Base-by-base conservation (phyloP, 1,140 invertebrate species). In the Stenopsyche tienmushanensis region DNA sequence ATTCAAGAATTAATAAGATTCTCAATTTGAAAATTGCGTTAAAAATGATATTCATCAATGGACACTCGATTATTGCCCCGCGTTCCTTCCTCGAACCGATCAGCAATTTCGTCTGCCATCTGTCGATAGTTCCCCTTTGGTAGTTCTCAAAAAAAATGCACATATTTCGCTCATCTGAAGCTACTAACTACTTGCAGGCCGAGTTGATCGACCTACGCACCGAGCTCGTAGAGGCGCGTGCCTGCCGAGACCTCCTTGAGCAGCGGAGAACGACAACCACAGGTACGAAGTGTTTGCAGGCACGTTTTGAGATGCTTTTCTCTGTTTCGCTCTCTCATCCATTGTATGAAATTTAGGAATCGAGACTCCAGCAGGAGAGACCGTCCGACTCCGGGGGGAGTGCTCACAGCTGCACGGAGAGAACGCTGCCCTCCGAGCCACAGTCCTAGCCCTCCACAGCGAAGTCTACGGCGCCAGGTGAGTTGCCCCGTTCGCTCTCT, bases 381-480 rank as follows among this genome's bases (percentile, higher is more conserved):
- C 76, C 42, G 73, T 78, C 13, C 78, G 80, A 10, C 76, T 85
- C 15, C 81, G 85, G 60, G 82, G 85, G n/a, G 86, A 91, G 73
- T 80, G 87, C n/a, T 79, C 82, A 9, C 82, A 88, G 67, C 77
- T 90, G 13, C 81, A 84, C 49, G 77, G 84, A 62, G 91, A 93
- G 75, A 92, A 91, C 73, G 81, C 84, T 1, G 81, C 87, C 18
- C 80, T 92, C 9, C 75, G 88, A 26, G 85, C 87, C 67, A 86
- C 88, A 25, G 83, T 92, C 47, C 77, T 90, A 2, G 84, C 87
- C 1, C 73, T 92, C 15, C 90, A 93, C 72, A 88, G 88, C 29
- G 92, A 94, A 79, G 85, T 94, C 0, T 93, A 89, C 74, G 91
- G 90, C 44, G 90, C 91, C 13, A 84, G 90, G 79, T 79, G 41